Base-by-base conservation (phyloP, 2,888 invertebrate species). In the Globia sparganii region DNA sequence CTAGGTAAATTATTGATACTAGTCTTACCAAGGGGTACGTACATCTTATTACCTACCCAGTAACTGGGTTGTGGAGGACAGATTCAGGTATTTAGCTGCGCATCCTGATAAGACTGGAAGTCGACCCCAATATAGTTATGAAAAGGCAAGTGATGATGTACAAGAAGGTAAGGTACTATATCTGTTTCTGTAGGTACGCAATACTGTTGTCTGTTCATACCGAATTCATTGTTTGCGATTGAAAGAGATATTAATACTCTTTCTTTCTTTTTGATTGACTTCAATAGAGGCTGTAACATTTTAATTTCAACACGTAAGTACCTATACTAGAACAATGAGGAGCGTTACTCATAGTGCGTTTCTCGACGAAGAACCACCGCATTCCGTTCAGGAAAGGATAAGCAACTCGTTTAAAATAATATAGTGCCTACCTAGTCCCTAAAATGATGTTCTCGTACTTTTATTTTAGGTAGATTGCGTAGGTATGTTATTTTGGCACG, bases 251-350 rank as follows among this genome's bases (percentile, higher is more conserved):
- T 43, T 61, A 61, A 77, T 77, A 15, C 2, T 3, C 15, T 0
- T n/a, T 37, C 46, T 46, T 8, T 15, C 18, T 64, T 71, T 31
- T n/a, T 31, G 31, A 15, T 61, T 46, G 18, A 43, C 13, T 46
- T 46, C 49, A 65, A 72, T 53, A 72, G 49, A 34, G 9, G 25
- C 28, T 46, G 4, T 13, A 31, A 0, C 18, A 21, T 46, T 37
- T 73, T 61, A 49, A 59, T 49, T 79, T 72, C 58, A n/a, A n/a
- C n/a, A 65, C 58, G 58, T 34, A 34, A 15, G 37, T 65, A 28
- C 28, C n/a, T n/a, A n/a, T n/a, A 34, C 28, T 28, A 11, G 28
- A 43, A 72, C 58, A 72, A 79, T 65, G 49, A 25, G 34, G 13
- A 65, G n/a, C 28, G 31, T 49, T 25, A 37, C 56, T 64, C 53